Conservation (phyloP, 2,113 vertebrate species). For the Panurus biarmicus region DNA sequence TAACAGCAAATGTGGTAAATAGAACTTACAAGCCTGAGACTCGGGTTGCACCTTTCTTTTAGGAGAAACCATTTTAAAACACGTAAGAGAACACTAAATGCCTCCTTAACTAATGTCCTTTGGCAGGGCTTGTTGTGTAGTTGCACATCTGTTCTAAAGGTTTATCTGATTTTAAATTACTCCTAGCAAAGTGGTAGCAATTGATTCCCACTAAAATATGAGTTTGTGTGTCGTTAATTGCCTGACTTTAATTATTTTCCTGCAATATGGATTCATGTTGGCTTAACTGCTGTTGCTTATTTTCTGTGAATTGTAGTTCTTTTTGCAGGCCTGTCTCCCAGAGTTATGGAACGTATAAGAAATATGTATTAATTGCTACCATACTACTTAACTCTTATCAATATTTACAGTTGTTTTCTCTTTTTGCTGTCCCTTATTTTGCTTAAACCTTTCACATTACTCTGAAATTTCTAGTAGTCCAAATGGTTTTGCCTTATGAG, state of each 20-base stretch:
- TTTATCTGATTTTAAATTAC: not conserved
- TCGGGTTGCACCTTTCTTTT: not conserved
- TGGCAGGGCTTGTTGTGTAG: not conserved
- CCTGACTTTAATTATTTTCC: not conserved
- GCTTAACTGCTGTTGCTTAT: not conserved
- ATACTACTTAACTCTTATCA: not conserved
- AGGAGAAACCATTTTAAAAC: not conserved
- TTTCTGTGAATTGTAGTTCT: not conserved
- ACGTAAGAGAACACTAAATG: not conserved
- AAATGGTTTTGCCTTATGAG: constrained; percentile 24
- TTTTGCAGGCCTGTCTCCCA: not conserved
- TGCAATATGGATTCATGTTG: not conserved
- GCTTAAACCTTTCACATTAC: not conserved
- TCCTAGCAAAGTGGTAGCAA: not conserved
- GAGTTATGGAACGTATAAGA: not conserved
- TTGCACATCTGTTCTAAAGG: not conserved
- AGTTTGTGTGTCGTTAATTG: not conserved
- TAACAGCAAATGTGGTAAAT: not conserved
- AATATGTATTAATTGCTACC: not conserved
- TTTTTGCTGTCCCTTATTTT: not conserved
- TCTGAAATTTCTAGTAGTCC: not conserved
- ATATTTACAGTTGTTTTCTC: constrained; percentile 12
- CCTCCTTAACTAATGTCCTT: not conserved
- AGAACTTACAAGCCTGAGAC: not conserved
- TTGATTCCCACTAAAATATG: not conserved